Percentiles rank a stretch among this genome's conserved stretches.
Conservation (phyloP, 2,888 invertebrate species). For the Heteromurus nitidus region DNA sequence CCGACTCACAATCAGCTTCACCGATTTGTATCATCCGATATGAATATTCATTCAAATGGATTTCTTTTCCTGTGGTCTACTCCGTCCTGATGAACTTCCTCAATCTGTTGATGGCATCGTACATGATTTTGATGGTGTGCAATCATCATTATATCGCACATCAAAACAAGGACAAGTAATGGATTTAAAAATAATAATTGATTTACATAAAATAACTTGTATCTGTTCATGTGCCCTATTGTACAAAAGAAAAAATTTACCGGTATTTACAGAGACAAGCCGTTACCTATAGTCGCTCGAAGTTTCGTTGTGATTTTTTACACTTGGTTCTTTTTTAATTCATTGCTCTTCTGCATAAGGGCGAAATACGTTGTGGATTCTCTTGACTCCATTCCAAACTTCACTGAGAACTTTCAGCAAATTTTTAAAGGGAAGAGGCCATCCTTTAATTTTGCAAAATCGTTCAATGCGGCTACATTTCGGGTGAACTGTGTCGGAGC, state of each 20-base stretch:
- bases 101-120: background rate
- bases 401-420: background rate
- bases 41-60: constrained; percentile 2
- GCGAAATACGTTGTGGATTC: background rate
- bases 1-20: background rate
- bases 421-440: constrained; percentile 2
- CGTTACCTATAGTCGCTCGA: constrained; percentile 1
- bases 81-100: background rate
- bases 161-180: too few relatives aligned
- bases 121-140: background rate
- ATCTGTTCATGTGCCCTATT: too few relatives aligned
- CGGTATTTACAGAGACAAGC: background rate
- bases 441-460: background rate
- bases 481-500: background rate
- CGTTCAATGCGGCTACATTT: background rate
- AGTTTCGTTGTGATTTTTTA: constrained; percentile 5
- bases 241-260: background rate
- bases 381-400: background rate
- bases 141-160: too few relatives aligned
- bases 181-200: too few relatives aligned
- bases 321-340: constrained; percentile 15
- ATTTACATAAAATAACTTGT: too few relatives aligned
- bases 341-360: constrained; percentile 22
- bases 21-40: background rate
- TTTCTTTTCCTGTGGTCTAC: constrained; percentile 19